Base-by-base conservation (phyloP, 2,888 invertebrate species). In the Drosophila mayaguana region DNA sequence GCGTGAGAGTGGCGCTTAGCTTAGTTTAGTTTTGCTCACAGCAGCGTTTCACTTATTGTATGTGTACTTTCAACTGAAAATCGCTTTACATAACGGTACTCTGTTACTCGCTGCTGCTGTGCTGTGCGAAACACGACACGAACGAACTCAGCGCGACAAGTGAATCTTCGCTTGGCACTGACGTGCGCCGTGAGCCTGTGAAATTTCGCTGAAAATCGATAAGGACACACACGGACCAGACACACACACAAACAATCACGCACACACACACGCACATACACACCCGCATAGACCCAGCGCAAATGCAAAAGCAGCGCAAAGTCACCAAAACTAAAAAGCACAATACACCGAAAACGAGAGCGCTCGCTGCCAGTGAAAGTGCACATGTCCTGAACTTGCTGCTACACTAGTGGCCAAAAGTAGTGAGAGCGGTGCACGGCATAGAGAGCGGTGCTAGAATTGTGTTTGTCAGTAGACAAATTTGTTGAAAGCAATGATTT, bases 151-250 rank as follows among this genome's bases (percentile, higher is more conserved):
- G 89, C 88, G 86, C 88, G 86, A 87, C 90, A 87, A 87, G 86
- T 87, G 90, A 87, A 86, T 89, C 86, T 83, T 83, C 73, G 84
- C 76, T 55, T 73, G 59, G 72, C 72, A 76, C 80, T 74, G 82
- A 87, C 82, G 87, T 88, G 87, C 88, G 88, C 88, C 77, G 81
- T 74, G 82, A 88, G 84, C 85, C 83, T 78, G 64, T 86, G 68
- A 89, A 88, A 86, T 84, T 90, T 85, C 88, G 86, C 90, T 90
- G 80, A 90, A 91, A 90, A 90, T 90, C 90, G 81, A 90, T 83
- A 91, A 80, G 83, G 83, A 80, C 77, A 83, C 77, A 83, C 80
- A 72, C 64, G 63, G 28, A 0, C 25, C n/a, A 18, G 11, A 18
- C 28, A 32, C n/a, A 18, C 48, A 18, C 28, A 48, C 11, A 28